Evolutionary conservation across 2,888 invertebrate genomes (phyloP).

Genomic region (Malachius bipustulatus): DNA sequence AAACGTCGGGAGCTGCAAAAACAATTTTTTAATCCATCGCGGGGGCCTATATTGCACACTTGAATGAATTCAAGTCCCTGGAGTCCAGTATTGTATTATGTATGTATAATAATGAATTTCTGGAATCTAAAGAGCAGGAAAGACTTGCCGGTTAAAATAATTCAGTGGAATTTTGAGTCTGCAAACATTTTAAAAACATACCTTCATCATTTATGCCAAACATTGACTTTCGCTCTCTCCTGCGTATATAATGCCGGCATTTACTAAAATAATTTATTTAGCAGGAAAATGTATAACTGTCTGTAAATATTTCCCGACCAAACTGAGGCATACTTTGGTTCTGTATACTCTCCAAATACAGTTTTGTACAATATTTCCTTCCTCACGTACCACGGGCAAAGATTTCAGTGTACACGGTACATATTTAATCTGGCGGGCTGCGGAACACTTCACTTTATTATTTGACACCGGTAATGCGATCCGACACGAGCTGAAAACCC

Average conservation of each 20-base stretch:
- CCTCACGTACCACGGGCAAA: constrained; percentile 33
- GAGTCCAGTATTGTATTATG: no score
- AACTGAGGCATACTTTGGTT: constrained; percentile 38
- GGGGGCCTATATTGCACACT: no score
- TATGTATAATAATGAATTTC: no score
- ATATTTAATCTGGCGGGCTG: constrained; percentile 30
- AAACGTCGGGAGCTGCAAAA: no score
- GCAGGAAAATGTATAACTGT: constrained; percentile 41
- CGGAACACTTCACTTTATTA: constrained; percentile 29
- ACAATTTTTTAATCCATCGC: no score
- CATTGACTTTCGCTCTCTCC: constrained; percentile 36
- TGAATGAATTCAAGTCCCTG: no score
- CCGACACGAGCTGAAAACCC: no score
- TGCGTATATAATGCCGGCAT: constrained; percentile 36
- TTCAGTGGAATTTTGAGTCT: background rate
- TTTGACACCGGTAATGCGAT: constrained; percentile 25
- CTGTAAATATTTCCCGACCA: constrained; percentile 39
- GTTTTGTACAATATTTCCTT: constrained; percentile 35
- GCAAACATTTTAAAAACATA: constrained; percentile 25
- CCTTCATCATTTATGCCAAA: constrained; percentile 32
- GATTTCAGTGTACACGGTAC: constrained; percentile 33
- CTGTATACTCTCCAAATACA: constrained; percentile 36
- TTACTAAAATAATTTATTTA: constrained; percentile 41
- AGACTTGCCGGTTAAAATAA: no score
- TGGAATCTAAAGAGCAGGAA: no score